Base-by-base conservation (phyloP, 2,797 vertebrate species). In the Ctenosaura bakeri region DNA sequence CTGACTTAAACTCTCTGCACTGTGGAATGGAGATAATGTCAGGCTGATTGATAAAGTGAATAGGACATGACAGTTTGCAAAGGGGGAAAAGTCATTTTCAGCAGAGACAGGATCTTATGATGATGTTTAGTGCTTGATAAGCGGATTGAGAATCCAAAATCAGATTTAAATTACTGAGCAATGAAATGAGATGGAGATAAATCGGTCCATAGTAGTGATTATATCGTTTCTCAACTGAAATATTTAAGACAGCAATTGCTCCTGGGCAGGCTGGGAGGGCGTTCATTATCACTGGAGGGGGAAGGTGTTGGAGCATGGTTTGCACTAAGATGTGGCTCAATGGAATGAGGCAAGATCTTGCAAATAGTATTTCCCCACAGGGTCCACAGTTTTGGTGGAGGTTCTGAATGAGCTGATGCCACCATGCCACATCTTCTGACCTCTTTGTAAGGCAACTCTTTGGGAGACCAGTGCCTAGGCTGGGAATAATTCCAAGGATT, bases 21-120 rank as follows among this genome's bases (percentile, higher is more conserved):
- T 96, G 95, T 96, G 94, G 92, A 95, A 93, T 78, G 81, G 95
- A 94, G 96, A 96, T 97, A 96, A 95, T 91, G 95, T 96, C 96
- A 93, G 64, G 22, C 83, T 95, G 95, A 96, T 88, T 96, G 96
- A 96, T 92, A 93, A 90, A 89, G 79, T 85, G 94, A 93, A 89
- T 78, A 93, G 87, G 94, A 95, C 81, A 59, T 88, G 92, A 90
- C 91, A 88, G 90, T 90, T 91, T 89, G 88, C 80, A 87, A 78
- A 84, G 84, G 88, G 77, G 90, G 66, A 88, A 91, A 93, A 92
- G 90, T 90, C 80, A 54, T 84, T 95, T 94, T 93, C 80, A 71
- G 86, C 87, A 42, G 93, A 93, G 91, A 90, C 80, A 38, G 88
- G 29, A 59, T 90, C 90, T 95, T 42, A 4, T 92, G 92, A 92